Evolutionary conservation across 1,140 invertebrate species (phyloP).

Genomic region (Atopsyche davidsoni): DNA sequence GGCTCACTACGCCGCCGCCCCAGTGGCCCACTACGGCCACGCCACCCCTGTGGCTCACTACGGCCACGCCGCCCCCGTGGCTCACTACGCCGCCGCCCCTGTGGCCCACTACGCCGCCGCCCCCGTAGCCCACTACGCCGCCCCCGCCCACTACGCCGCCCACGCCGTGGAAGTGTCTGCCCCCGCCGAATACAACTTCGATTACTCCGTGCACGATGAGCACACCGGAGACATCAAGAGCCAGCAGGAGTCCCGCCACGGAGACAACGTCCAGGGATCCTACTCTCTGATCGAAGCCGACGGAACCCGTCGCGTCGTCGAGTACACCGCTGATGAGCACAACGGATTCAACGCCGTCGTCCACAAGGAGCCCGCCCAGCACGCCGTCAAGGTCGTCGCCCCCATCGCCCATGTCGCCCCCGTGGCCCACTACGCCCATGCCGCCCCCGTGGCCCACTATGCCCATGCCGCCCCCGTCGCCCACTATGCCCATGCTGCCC

Average conservation of each 20-base stretch:
- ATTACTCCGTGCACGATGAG: constrained; percentile 50
- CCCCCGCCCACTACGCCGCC: constrained; percentile 22
- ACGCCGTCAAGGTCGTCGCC: constrained; percentile 29
- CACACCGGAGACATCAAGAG: constrained; percentile 54
- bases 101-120: constrained; percentile 23
- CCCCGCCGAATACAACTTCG: no score
- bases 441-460: constrained; percentile 34
- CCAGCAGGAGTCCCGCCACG: constrained; percentile 52
- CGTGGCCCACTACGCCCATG: constrained; percentile 17
- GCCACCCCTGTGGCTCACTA: constrained; percentile 9
- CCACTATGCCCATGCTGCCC: constrained; percentile 9
- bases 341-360: constrained; percentile 39
- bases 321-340: constrained; percentile 54
- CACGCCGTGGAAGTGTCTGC: constrained; percentile 32
- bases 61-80: constrained; percentile 19
- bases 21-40: constrained; percentile 6
- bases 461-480: constrained; percentile 23
- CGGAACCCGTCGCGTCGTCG: constrained; percentile 52
- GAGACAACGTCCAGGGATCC: constrained; percentile 52
- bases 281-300: constrained; percentile 57
- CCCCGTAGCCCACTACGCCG: constrained; percentile 8
- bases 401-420: constrained; percentile 25
- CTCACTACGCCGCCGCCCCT: constrained; percentile 28
- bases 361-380: constrained; percentile 32
- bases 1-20: constrained; percentile 19